Percentiles rank a stretch among this genome's conserved stretches.
These are phyloP conservation scores for Pteria penguin DNA, from an alignment of 2,888 invertebrate species.

Conservation along the genomic window DNA sequence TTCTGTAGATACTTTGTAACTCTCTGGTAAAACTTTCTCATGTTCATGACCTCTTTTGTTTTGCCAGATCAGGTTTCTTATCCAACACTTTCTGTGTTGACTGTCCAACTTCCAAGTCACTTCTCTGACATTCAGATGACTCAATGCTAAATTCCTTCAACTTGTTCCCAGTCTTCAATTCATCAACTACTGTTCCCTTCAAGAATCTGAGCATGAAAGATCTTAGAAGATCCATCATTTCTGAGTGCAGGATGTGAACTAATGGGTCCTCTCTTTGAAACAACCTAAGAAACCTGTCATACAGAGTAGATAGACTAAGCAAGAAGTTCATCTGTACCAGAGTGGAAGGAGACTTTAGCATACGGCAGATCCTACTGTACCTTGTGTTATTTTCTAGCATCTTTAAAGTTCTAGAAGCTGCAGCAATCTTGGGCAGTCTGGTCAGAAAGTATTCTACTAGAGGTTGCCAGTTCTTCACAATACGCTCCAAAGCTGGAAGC, in stretches of 20 bases:
- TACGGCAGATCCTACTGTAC: slow-evolving; percentile 44
- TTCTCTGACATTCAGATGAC: slow-evolving; percentile 33
- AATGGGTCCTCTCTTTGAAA: slow-evolving; percentile 48
- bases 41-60: slow-evolving; percentile 29
- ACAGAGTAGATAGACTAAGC: slow-evolving; percentile 33
- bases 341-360: slow-evolving; percentile 37
- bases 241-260: slow-evolving; percentile 42
- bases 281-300: slow-evolving; percentile 38
- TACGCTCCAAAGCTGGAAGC: slow-evolving; percentile 41
- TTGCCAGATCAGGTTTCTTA: slow-evolving; percentile 40
- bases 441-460: slow-evolving; percentile 36
- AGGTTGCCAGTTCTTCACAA: slow-evolving; percentile 44
- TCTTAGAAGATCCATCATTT: slow-evolving; percentile 39
- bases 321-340: slow-evolving; percentile 45
- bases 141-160: slow-evolving; percentile 28
- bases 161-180: slow-evolving; percentile 26
- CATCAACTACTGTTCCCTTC: slow-evolving; percentile 32
- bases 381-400: slow-evolving; percentile 34
- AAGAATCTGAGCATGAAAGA: slow-evolving; percentile 44
- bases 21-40: slow-evolving; percentile 40
- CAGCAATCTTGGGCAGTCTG: slow-evolving; percentile 28
- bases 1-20: slow-evolving; percentile 42
- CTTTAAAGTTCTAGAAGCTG: slow-evolving; percentile 33
- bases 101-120: slow-evolving; percentile 42
- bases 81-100: slow-evolving; percentile 33